phyloP scores from a whole-genome alignment of 35 echinoderm and acorn worm genomes.

The Heliocidaris tuberculata region DNA sequence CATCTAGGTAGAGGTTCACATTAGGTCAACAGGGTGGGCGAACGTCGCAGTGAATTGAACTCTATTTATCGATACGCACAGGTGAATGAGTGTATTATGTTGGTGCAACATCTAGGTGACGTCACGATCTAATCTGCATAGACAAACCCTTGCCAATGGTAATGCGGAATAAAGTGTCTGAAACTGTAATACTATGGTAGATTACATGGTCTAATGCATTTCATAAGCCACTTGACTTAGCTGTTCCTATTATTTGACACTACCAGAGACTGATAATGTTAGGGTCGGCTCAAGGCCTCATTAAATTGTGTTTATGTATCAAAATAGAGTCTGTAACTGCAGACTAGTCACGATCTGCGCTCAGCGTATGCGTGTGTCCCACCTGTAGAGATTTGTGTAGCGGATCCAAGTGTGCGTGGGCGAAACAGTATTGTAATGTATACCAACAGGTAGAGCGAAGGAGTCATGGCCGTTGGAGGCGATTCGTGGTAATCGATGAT shows the following conservation, averaged over 20 bases:
- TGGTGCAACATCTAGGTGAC: too few species aligned
- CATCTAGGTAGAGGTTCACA: background rate
- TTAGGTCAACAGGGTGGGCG: background rate
- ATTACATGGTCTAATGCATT: too few species aligned
- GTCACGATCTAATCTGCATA: background rate
- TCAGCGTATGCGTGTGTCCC: background rate
- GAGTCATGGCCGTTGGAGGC: background rate
- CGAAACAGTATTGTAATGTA: background rate
- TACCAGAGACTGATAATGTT: too few species aligned
- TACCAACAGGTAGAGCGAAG: background rate
- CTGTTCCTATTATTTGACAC: too few species aligned
- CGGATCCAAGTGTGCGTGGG: background rate
- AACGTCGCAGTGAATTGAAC: background rate
- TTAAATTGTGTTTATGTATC: too few species aligned
- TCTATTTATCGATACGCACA: background rate
- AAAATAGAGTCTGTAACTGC: background rate
- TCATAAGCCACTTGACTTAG: too few species aligned
- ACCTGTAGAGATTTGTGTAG: background rate
- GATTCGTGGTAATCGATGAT: background rate
- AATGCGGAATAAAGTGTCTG: too few species aligned
- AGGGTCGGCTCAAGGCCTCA: too few species aligned
- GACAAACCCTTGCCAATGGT: background rate
- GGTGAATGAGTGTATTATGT: background rate
- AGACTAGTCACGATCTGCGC: background rate
- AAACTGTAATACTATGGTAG: too few species aligned